These are phyloP conservation scores for Yponomeuta plumbellus DNA, from an alignment of 2,888 invertebrate genomes.

Conservation along the genomic window DNA sequence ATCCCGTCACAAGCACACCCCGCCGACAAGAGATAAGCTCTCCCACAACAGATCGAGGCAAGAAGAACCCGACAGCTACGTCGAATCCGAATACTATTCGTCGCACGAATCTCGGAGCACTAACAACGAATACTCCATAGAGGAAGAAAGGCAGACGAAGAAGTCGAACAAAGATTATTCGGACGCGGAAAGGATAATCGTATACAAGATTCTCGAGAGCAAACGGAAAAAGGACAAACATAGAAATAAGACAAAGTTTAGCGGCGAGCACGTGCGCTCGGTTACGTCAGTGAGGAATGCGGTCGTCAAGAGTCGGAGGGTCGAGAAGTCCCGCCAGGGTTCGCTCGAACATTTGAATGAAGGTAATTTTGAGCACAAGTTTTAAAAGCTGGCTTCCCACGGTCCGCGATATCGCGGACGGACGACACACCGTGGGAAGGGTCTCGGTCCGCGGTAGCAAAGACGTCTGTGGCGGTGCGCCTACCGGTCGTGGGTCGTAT, in stretches of 20 bases:
- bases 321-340: neutral
- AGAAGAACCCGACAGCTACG: neutral
- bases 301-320: neutral
- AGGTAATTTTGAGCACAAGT: constrained; percentile 32
- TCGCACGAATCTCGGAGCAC: constrained; percentile 24
- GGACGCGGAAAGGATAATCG: constrained; percentile 60
- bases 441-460: too few relatives aligned
- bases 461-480: too few relatives aligned
- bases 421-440: too few relatives aligned
- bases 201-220: constrained; percentile 57
- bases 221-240: constrained; percentile 28
- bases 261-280: neutral
- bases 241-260: neutral
- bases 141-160: constrained; percentile 28
- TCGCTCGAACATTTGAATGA: constrained; percentile 35
- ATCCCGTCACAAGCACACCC: constrained; percentile 64
- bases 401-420: too few relatives aligned
- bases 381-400: too few relatives aligned
- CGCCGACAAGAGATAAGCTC: constrained; percentile 55
- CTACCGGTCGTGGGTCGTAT: too few relatives aligned
- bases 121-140: constrained; percentile 34
- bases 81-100: constrained; percentile 27
- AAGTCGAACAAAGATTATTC: constrained; percentile 26
- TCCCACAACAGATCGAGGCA: constrained; percentile 30
- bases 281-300: neutral